Conservation (phyloP, 2,797 vertebrate genomes). For the Buceros bicornis region DNA sequence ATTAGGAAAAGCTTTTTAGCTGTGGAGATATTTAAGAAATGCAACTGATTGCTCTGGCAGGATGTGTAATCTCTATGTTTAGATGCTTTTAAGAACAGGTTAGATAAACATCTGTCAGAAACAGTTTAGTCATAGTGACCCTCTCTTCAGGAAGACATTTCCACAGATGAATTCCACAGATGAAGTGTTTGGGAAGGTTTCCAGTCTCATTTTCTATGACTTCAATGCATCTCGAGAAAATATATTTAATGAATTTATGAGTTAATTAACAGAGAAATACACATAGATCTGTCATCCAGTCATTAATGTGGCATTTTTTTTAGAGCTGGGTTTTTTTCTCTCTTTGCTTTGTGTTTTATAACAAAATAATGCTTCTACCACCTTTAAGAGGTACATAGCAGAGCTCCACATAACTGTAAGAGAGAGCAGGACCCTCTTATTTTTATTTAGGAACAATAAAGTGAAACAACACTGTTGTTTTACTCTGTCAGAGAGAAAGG, state of each 20-base stretch:
- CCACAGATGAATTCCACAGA: background rate
- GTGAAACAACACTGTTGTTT: background rate
- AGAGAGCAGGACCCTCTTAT: background rate
- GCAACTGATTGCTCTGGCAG: background rate
- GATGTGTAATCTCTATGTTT: background rate
- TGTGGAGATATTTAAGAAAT: background rate
- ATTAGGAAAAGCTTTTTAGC: background rate
- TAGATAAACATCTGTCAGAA: conserved; percentile 51
- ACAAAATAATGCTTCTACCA: background rate
- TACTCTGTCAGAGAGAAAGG: background rate
- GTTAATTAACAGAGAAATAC: background rate
- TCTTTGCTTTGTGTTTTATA: background rate
- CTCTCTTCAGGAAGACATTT: background rate
- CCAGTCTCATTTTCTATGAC: background rate
- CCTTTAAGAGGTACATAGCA: background rate
- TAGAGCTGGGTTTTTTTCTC: background rate
- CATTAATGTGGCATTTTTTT: background rate
- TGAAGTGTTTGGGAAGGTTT: background rate
- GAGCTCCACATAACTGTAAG: background rate
- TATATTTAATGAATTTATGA: background rate
- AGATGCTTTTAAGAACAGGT: conserved; percentile 31
- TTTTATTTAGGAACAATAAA: conserved; percentile 33
- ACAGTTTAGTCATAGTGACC: background rate
- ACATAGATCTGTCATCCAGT: background rate
- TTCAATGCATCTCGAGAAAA: background rate